A percentile compares a stretch with the other conserved stretches of the same genome.
phyloP scores from a whole-genome alignment of 2,113 vertebrate species.

The Protobothrops mucrosquamatus region DNA sequence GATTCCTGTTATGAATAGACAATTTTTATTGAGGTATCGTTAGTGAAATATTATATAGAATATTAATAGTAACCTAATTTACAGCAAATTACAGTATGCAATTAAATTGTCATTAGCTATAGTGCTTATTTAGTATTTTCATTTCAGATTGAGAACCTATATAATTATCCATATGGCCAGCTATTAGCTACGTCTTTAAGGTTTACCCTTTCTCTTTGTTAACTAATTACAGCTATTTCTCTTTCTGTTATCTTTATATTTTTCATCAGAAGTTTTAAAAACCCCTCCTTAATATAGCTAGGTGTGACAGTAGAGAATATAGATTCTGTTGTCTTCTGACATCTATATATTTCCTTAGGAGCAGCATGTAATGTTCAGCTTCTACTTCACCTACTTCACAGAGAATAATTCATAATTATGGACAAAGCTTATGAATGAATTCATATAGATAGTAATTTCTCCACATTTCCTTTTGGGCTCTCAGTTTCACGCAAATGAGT shows the following conservation, averaged over 20 bases:
- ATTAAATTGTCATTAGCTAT: slow-evolving; percentile 44
- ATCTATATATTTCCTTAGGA: neutral
- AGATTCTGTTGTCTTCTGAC: slow-evolving; percentile 42
- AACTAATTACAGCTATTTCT: slow-evolving; percentile 44
- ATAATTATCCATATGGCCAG: slow-evolving; percentile 63
- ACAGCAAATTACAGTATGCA: slow-evolving; percentile 42
- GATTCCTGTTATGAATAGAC: rapidly evolving
- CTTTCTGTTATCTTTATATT: slow-evolving; percentile 27
- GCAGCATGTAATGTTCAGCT: neutral
- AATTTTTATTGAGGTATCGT: slow-evolving; percentile 17
- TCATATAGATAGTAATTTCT: neutral
- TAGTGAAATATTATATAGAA: slow-evolving; percentile 27
- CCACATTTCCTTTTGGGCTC: neutral
- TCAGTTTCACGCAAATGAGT: neutral
- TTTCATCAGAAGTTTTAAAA: slow-evolving; percentile 54
- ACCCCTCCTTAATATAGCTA: slow-evolving; percentile 37
- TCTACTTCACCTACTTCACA: neutral
- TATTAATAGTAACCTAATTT: slow-evolving; percentile 50
- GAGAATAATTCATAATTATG: neutral
- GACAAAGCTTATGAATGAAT: neutral
- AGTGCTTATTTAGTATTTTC: slow-evolving; percentile 36
- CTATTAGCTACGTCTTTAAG: slow-evolving; percentile 66
- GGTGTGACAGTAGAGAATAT: slow-evolving; percentile 52
- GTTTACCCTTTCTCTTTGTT: slow-evolving; percentile 34
- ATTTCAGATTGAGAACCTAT: slow-evolving; percentile 57